Base-by-base conservation (phyloP, 1,140 invertebrate species). In the Chironomus striatipennis region DNA sequence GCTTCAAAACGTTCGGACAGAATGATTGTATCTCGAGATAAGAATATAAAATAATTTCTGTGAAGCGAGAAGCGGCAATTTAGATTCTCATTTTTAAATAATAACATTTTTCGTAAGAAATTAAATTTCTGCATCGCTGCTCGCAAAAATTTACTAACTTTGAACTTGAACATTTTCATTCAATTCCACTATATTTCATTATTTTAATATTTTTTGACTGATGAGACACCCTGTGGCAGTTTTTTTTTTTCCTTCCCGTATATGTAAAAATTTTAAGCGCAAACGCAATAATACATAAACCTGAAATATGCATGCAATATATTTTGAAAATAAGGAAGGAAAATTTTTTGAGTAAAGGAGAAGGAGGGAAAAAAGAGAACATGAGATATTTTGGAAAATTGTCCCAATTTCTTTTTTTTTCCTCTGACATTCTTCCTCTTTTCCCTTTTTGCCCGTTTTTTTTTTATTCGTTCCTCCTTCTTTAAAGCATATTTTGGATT, bases 261-360 rank as follows among this genome's bases (percentile, higher is more conserved):
- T 70, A 70, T 70, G 65, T 70, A 70, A 70, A 70, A 70, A 20
- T 70, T 18, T 70, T 57, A 18, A 70, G 65, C 65, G 65, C 65
- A 70, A 70, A 70, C 65, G 65, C 65, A 70, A 70, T 70, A 18
- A 70, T 70, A 70, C 65, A 70, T 70, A 70, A 70, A 70, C 65
- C 65, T 70, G 65, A 70, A 70, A 70, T 70, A 70, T 70, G 65
- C 65, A 70, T 70, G 65, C 65, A 70, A 70, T 21, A 21, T 70
- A 70, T 21, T 20, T 70, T 70, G 10, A 57, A 57, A 57, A 57
- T 57, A n/a, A 57, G 47, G 47, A 57, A 57, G 47, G 47, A 57
- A 57, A 57, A 57, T n/a, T 47, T 34, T 34, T 10, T 47, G 43
- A 10, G 47, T 57, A 15, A 57, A 21, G 65, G 5, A 70, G 8